Evolutionary conservation across 2,113 vertebrate genomes (phyloP), one percentile per base, ranked within the genome.

Genomic region (Silurus meridionalis): DNA sequence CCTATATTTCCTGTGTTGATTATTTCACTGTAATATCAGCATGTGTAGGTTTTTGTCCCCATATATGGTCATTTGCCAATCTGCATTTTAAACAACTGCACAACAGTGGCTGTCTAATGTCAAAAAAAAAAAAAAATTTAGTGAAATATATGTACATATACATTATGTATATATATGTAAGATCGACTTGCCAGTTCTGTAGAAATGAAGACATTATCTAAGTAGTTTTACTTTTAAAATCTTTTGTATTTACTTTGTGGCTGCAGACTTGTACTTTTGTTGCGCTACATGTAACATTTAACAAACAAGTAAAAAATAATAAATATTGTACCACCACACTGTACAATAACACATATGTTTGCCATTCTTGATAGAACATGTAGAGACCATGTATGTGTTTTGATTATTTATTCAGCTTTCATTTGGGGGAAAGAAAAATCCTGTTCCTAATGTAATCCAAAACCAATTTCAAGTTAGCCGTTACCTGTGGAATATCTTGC

Each of bases 321-420:
- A 98, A 98, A 98, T 98, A 97, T 97, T 97, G 97, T 98, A 98
- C 96, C 96, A 97, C 96, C 96, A 94, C 96, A 96, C 94, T 95
- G 94, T 97, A 96, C 94, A 95, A 95, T 96, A 95, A 94, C 94
- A 92, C 93, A 96, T 69, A 93, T 95, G 95, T 97, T 95, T 97
- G 95, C 86, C 91, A 95, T 97, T 97, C 93, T 95, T 91, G 94
- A 92, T 91, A 92, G 93, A 87, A 90, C 87, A 88, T 91, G 89
- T 91, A 91, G 64, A 90, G 90, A 89, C 58, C 23, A 63, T 86
- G 84, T 91, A 63, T 89, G 88, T 85, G 83, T 91, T 91, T 88
- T 90, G 88, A 87, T 92, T 90, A 93, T 91, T 94, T 93, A 93
- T 94, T 94, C 91, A 88, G 75, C 89, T 91, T 92, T 91, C 85